Evolutionary conservation across 2,888 invertebrate species (phyloP), one percentile per base, ranked within the genome.

Genomic region (Drosophila stalkeri): DNA sequence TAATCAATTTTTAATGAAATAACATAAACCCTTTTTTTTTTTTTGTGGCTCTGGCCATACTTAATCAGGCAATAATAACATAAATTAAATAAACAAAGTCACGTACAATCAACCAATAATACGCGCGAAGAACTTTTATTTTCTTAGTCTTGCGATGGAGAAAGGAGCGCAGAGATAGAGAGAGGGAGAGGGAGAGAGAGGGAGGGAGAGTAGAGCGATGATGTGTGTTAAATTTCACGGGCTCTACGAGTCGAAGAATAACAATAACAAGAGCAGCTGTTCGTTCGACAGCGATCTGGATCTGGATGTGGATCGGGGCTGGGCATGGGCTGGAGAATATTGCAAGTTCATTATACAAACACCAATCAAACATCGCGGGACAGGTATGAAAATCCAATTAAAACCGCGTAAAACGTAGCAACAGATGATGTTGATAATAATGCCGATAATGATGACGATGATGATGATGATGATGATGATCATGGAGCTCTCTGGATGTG

Each of bases 271-370:
- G 72, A 78, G 77, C 88, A 80, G 86, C 86, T 82, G 72, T 65
- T 75, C 60, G 47, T 65, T 75, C 60, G 47, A 20, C 39, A 43
- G 57, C 49, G 47, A 61, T 49, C 60, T 59, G 60, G 55, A 55
- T 55, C 55, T 41, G 23, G 39, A 55, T 55, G 39, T 41, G 23
- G 39, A n/a, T 23, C 39, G 27, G 54, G 39, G 27, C 18, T 47
- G 47, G 47, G 47, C 47, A 31, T 60, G 51, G 39, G 3, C 39
- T 23, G 35, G 20, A 65, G 82, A 90, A 89, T 88, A 90, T 80
- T 90, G 90, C 90, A 87, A 90, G 84, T 78, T 88, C 87, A 88
- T 88, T 90, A 89, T 84, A 88, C 81, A 90, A 89, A 89, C 86
- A 90, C 73, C 80, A 90, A 90, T 83, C 86, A 90, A 86, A 90